These are phyloP conservation scores for Drosophila stalkeri DNA, from an alignment of 2,888 invertebrate genomes.

Conservation along the genomic window DNA sequence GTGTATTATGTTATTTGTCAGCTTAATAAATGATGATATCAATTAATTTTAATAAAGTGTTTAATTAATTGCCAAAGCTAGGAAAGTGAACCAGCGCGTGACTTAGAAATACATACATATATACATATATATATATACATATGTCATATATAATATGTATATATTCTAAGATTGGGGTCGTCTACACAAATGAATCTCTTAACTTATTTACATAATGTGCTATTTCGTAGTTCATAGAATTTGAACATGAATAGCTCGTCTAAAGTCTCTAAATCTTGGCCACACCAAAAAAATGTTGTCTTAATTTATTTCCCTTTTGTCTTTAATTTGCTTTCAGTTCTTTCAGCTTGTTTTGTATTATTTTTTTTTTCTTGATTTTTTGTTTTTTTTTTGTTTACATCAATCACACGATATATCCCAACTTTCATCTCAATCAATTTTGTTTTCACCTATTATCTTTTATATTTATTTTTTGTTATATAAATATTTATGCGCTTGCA, in stretches of 20 bases:
- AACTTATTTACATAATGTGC: constrained; percentile 10
- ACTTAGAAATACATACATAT: background rate
- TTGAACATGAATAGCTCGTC: constrained; percentile 12
- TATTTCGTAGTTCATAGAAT: constrained; percentile 1
- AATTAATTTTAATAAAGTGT: constrained; percentile 4
- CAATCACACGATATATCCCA: constrained; percentile 25
- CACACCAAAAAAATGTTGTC: constrained; percentile 3
- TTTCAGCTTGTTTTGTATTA: constrained; percentile 9
- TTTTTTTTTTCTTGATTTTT: background rate
- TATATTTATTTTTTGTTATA: background rate
- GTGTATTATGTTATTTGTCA: background rate
- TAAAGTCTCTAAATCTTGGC: constrained; percentile 3
- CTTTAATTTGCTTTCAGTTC: constrained; percentile 22
- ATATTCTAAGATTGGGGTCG: constrained; percentile 1
- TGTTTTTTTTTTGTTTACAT: constrained; percentile 2
- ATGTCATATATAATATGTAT: background rate
- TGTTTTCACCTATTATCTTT: constrained; percentile 19
- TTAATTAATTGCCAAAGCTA: background rate
- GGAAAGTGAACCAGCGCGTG: constrained; percentile 12
- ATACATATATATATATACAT: background rate
- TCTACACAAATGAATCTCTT: background rate
- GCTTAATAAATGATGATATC: background rate
- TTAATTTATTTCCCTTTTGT: constrained; percentile 7
- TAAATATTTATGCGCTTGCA: constrained; percentile 11
- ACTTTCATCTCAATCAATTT: constrained; percentile 29